phyloP scores from a whole-genome alignment of 2,888 invertebrate genomes.

The Perizoma flavofasciatum region DNA sequence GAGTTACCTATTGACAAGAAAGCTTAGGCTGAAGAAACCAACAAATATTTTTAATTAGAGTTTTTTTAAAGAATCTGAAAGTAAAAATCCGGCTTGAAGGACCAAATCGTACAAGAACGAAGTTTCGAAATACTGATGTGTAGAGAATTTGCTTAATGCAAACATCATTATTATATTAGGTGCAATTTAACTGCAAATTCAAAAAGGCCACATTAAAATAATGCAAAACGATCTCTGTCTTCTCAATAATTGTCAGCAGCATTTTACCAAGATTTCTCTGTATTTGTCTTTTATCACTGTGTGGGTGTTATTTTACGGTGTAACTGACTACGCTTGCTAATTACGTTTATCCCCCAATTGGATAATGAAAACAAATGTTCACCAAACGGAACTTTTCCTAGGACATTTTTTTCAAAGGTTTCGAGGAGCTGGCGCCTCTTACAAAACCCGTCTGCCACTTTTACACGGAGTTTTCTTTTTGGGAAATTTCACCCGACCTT shows the following conservation, averaged over 20 bases:
- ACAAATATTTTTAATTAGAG: too few species aligned
- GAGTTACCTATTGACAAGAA: too few species aligned
- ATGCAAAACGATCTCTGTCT: constrained; percentile 19
- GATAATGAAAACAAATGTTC: constrained; percentile 30
- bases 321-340: constrained; percentile 5
- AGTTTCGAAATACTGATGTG: constrained; percentile 5
- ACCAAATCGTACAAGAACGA: constrained; percentile 14
- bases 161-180: constrained; percentile 23
- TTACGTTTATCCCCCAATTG: constrained; percentile 26
- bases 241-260: constrained; percentile 22
- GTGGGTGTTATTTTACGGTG: constrained; percentile 20
- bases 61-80: constrained; percentile 18
- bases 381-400: constrained; percentile 46
- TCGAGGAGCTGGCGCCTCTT: constrained; percentile 51
- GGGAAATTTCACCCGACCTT: constrained; percentile 50
- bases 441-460: constrained; percentile 57
- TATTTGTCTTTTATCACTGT: constrained; percentile 24
- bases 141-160: constrained; percentile 1
- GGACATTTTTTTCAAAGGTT: constrained; percentile 48
- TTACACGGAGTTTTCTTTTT: constrained; percentile 45
- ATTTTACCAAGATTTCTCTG: constrained; percentile 19
- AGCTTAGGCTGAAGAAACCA: too few species aligned
- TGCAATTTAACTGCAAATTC: constrained; percentile 15
- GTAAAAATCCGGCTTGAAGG: constrained; percentile 26
- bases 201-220: constrained; percentile 28